Evolutionary conservation across 1,140 invertebrate species (phyloP).

Genomic region (Propsilocerus akamusi): DNA sequence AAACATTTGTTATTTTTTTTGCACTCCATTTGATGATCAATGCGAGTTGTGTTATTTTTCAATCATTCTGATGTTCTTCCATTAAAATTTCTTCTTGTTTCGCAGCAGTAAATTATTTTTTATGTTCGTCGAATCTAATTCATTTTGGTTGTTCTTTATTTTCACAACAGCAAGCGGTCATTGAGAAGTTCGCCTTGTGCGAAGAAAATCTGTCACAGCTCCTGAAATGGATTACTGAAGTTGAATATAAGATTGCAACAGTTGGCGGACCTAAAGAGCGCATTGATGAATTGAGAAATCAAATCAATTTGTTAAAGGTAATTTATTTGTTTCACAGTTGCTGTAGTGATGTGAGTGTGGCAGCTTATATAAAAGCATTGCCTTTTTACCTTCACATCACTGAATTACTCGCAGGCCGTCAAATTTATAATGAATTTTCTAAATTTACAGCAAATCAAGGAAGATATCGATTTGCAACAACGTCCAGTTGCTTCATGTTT

Average conservation of each 20-base stretch:
- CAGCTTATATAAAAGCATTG: too few relatives aligned
- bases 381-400: constrained; percentile 5
- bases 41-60: constrained; percentile 1
- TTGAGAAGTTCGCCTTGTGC: constrained; percentile 83
- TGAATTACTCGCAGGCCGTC: too few relatives aligned
- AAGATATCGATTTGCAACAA: constrained; percentile 74
- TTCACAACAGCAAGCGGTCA: constrained; percentile 63
- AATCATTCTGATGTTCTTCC: not conserved
- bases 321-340: too few relatives aligned
- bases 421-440: constrained; percentile 8
- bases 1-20: too few relatives aligned
- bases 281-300: constrained; percentile 69
- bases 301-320: constrained; percentile 77
- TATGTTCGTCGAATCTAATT: constrained; percentile 7
- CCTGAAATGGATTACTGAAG: constrained; percentile 67
- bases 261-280: constrained; percentile 80
- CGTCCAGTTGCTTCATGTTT: constrained; percentile 69
- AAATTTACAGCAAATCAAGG: constrained; percentile 57
- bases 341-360: too few relatives aligned
- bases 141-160: constrained; percentile 20
- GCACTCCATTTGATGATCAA: constrained; percentile 3
- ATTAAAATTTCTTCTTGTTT: constrained; percentile 5
- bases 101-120: constrained; percentile 4
- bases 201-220: constrained; percentile 69
- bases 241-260: constrained; percentile 72